Conservation (phyloP, 2,797 vertebrate species). For the Aldrovandia affinis region DNA sequence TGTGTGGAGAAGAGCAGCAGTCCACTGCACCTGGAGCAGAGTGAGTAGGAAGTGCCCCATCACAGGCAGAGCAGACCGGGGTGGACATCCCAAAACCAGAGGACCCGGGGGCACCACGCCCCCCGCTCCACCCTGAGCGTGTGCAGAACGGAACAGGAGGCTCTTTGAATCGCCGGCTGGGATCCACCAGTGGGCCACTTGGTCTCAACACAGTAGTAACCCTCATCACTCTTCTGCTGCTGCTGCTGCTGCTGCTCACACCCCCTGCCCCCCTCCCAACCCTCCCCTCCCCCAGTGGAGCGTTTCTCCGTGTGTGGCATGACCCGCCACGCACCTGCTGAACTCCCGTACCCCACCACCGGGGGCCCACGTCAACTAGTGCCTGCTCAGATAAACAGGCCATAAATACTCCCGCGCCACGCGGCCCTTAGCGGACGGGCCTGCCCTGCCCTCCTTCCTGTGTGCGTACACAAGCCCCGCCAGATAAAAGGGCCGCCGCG, state of each 20-base stretch:
- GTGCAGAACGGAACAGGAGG: background rate
- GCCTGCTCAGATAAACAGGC: conserved; percentile 76
- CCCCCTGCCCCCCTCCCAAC: conserved; percentile 61
- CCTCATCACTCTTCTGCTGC: conserved; percentile 33
- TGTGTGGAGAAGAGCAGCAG: background rate
- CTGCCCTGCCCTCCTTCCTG: conserved; percentile 26
- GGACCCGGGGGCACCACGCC: background rate
- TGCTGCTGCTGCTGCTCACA: background rate
- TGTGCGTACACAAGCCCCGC: conserved; percentile 27
- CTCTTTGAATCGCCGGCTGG: background rate
- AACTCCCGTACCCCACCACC: conserved; percentile 33
- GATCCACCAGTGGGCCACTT: conserved; percentile 38
- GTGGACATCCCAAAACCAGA: background rate
- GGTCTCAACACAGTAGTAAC: conserved; percentile 69
- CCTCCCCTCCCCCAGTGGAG: conserved; percentile 67
- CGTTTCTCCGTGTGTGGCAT: conserved; percentile 75
- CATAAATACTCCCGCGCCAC: conserved; percentile 67
- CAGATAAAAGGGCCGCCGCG: conserved; percentile 71
- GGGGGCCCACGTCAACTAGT: conserved; percentile 56
- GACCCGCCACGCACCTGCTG: conserved; percentile 57
- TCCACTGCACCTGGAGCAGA: background rate
- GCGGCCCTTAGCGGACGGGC: conserved; percentile 62
- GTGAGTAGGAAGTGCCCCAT: background rate
- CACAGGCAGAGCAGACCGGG: background rate
- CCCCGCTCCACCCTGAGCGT: no score